Evolutionary conservation across 2,113 vertebrate genomes (phyloP), one percentile per base, ranked within the genome.

Genomic region (Raja brachyura): DNA sequence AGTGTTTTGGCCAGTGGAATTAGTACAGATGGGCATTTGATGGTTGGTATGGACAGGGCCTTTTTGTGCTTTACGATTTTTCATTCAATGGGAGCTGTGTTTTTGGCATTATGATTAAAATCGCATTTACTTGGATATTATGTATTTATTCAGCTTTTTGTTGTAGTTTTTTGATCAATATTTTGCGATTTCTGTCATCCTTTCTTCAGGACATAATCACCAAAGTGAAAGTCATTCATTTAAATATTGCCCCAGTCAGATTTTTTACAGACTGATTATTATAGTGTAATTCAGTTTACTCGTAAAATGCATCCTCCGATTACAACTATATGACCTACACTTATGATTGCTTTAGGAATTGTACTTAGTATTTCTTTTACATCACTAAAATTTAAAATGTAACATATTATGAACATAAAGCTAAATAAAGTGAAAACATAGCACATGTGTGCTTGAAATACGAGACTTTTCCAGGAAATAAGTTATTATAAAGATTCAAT

Each of bases 381-480:
- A 92, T 86, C 56, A 90, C 31, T 39, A 90, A 90, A 48, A 90
- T 90, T 39, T 33, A 31, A 22, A 48, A 39, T 63, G 68, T 90
- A 0, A 92, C 18, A 92, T 70, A 25, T 73, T 48, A 70, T 25
- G 33, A 48, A 48, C 68, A 48, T 70, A 73, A 92, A 73, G 31
- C 56, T 7, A 22, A 92, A 73, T 92, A 70, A 92, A 20, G 22
- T 92, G 13, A 22, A 68, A 73, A 39, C 25, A 10, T 90, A 48
- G 63, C 31, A 11, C 73, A 11, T 59, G 28, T 63, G 31, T 16
- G 56, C 56, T 6, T 86, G 25, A 86, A 86, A 31, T 63, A 86
- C 56, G 5, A 86, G 56, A 31, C 6, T n/a, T 86, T 61, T 63
- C 61, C 31, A 73, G 39, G 63, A 92, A 22, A 73, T 48, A 48